Conservation (phyloP, 1,140 invertebrate species). For the Heliconius himera region DNA sequence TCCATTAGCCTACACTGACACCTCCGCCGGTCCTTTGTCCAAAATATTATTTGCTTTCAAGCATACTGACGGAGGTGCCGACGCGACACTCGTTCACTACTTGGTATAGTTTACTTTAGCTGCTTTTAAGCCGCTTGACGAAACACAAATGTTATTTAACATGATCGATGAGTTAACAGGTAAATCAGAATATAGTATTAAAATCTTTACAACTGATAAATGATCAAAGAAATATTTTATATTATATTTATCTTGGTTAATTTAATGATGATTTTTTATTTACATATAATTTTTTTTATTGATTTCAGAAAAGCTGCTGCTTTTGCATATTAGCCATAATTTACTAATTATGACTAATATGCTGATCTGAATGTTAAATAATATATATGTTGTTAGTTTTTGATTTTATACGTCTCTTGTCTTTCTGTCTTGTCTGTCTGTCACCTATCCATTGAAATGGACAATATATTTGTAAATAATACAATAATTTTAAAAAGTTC, state of each 20-base stretch:
- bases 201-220: background rate
- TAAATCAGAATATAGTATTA: slow-evolving; percentile 5
- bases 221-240: background rate
- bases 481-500: no score
- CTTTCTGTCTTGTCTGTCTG: no score
- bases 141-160: slow-evolving; percentile 49
- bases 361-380: no score
- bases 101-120: slow-evolving; percentile 69
- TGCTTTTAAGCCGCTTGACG: slow-evolving; percentile 56
- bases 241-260: background rate
- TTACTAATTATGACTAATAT: no score
- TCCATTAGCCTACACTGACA: slow-evolving; percentile 76
- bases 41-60: slow-evolving; percentile 71
- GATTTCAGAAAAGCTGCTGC: no score
- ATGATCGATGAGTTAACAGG: slow-evolving; percentile 38
- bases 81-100: slow-evolving; percentile 65
- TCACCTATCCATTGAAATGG: no score
- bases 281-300: no score
- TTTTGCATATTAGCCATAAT: no score
- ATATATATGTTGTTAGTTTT: no score
- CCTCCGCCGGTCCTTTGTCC: slow-evolving; percentile 69
- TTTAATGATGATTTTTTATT: background rate
- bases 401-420: no score
- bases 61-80: slow-evolving; percentile 61
- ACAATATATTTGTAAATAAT: no score